These are phyloP conservation scores for Chironomus riparius DNA, from an alignment of 2,888 invertebrate genomes.

Conservation along the genomic window DNA sequence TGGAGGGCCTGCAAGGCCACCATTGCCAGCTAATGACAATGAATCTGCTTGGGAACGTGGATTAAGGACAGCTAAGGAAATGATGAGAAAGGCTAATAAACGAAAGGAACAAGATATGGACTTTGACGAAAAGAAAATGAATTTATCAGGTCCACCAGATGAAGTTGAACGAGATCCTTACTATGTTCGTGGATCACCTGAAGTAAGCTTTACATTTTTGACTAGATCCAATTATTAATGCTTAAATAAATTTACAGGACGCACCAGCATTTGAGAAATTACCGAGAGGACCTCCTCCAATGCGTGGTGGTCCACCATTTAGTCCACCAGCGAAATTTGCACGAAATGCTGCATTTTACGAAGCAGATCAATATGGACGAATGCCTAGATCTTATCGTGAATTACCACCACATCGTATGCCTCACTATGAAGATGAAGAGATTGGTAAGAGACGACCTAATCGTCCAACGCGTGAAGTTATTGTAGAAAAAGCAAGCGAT, in stretches of 20 bases:
- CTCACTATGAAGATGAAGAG: conserved; percentile 43
- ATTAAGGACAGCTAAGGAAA: conserved; percentile 88
- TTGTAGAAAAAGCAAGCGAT: conserved; percentile 61
- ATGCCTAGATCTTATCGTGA: conserved; percentile 45
- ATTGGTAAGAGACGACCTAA: conserved; percentile 16
- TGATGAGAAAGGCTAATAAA: conserved; percentile 82
- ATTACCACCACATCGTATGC: conserved; percentile 48
- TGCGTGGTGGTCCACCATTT: conserved; percentile 28
- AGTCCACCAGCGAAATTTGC: conserved; percentile 38
- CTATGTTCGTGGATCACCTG: conserved; percentile 55
- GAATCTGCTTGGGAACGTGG: conserved; percentile 97
- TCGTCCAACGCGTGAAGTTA: conserved; percentile 61
- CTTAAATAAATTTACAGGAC: no score
- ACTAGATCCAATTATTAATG: no score
- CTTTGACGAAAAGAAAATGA: conserved; percentile 92
- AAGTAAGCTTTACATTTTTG: conserved; percentile 31
- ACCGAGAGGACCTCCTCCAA: background rate
- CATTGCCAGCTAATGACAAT: conserved; percentile 36
- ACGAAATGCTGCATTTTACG: conserved; percentile 36
- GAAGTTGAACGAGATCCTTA: conserved; percentile 66
- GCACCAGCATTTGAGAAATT: background rate
- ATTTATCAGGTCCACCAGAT: conserved; percentile 64
- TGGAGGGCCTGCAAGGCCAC: conserved; percentile 32
- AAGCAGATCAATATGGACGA: conserved; percentile 41
- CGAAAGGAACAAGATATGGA: conserved; percentile 92